These are phyloP conservation scores for Lysandra bellargus DNA, from an alignment of 2,888 invertebrate genomes.

Conservation along the genomic window DNA sequence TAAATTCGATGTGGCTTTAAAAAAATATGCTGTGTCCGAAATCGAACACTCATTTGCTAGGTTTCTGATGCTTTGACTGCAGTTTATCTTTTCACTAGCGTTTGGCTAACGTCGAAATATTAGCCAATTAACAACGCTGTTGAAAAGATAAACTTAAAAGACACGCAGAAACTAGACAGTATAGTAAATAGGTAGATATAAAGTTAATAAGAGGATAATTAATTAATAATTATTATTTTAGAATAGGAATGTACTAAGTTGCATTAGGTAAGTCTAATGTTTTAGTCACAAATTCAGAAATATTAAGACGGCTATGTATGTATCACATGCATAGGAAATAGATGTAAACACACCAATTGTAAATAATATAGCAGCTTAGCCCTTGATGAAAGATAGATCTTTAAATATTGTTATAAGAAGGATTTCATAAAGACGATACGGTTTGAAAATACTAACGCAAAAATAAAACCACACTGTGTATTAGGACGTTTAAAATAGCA, in stretches of 20 bases:
- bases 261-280: background rate
- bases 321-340: background rate
- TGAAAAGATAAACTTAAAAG: background rate
- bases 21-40: constrained; percentile 11
- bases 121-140: background rate
- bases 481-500: background rate
- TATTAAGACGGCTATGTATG: background rate
- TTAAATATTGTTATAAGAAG: background rate
- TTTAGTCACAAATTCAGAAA: background rate
- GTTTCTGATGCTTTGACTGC: background rate
- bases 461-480: background rate
- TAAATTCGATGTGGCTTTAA: constrained; percentile 41
- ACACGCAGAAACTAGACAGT: background rate
- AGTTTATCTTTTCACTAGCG: background rate
- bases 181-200: background rate
- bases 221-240: background rate
- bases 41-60: background rate
- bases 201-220: background rate
- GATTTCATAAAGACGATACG: background rate
- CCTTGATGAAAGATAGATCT: background rate
- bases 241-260: constrained; percentile 7
- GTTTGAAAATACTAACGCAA: background rate
- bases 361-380: background rate
- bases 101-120: background rate
- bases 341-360: background rate